Evolutionary conservation across 2,797 vertebrate genomes (phyloP).

Genomic region (Natrix natrix): DNA sequence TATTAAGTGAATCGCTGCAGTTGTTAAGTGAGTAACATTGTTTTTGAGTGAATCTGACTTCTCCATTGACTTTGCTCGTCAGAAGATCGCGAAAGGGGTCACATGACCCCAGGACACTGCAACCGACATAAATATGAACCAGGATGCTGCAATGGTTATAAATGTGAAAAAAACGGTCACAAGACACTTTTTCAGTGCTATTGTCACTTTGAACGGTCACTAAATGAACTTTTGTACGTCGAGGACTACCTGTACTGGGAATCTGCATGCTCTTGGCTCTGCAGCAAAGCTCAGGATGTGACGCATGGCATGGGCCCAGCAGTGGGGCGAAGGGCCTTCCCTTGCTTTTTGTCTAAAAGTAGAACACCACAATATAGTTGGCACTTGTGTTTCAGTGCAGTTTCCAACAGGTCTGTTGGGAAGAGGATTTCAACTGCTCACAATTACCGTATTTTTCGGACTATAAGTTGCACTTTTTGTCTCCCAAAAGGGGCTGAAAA

Average conservation of each 20-base stretch:
- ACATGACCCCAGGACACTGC: too few species aligned
- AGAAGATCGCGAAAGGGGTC: background rate
- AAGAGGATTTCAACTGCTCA: background rate
- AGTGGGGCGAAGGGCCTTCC: conserved; percentile 46
- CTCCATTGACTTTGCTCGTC: background rate
- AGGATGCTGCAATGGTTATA: background rate
- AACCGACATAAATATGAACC: background rate
- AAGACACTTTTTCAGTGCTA: background rate
- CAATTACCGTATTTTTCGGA: too few species aligned
- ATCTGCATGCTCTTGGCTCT: conserved; percentile 36
- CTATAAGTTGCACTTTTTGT: too few species aligned
- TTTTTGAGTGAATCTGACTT: background rate
- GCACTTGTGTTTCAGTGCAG: background rate
- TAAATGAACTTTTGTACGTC: background rate
- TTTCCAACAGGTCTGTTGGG: background rate
- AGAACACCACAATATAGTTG: background rate
- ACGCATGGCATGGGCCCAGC: conserved; percentile 39
- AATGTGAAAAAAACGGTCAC: background rate
- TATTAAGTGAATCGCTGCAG: background rate
- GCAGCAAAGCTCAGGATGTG: conserved; percentile 54
- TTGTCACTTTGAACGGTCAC: background rate
- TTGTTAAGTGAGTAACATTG: background rate
- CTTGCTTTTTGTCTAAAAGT: background rate
- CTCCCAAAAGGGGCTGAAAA: too few species aligned
- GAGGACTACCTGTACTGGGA: conserved; percentile 34